These are phyloP conservation scores for Lepidocolaptes lacrymiger DNA, from an alignment of 2,797 vertebrate species.

Conservation along the genomic window DNA sequence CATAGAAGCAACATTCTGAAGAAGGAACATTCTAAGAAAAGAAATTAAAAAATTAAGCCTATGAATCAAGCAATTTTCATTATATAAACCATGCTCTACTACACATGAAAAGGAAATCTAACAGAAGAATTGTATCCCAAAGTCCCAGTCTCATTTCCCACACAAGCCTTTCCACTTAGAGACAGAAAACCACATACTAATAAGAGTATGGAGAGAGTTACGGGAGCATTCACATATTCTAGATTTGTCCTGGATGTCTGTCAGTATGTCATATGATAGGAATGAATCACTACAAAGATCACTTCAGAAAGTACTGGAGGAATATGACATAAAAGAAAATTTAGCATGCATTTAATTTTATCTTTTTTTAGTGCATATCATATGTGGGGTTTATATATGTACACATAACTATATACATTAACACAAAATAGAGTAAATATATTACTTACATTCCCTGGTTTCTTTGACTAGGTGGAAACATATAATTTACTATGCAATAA, in stretches of 20 bases:
- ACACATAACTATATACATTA: neutral
- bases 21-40: neutral
- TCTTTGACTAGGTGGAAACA: neutral
- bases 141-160: neutral
- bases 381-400: neutral
- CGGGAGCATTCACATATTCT: neutral
- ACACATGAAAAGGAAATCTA: neutral
- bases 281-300: slow-evolving; percentile 35
- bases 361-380: neutral
- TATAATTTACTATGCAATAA: neutral
- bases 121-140: neutral
- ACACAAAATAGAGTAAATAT: neutral
- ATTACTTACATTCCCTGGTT: neutral
- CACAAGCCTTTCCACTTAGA: neutral
- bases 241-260: slow-evolving; percentile 48
- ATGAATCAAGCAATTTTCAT: neutral
- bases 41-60: neutral
- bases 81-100: neutral
- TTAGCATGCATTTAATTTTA: neutral
- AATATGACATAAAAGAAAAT: slow-evolving; percentile 39
- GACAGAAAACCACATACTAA: neutral
- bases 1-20: neutral
- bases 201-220: neutral
- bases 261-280: slow-evolving; percentile 49
- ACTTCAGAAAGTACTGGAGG: slow-evolving; percentile 4